Base-by-base conservation (phyloP, 2,888 invertebrate genomes). In the Listrodromus nycthemerus region DNA sequence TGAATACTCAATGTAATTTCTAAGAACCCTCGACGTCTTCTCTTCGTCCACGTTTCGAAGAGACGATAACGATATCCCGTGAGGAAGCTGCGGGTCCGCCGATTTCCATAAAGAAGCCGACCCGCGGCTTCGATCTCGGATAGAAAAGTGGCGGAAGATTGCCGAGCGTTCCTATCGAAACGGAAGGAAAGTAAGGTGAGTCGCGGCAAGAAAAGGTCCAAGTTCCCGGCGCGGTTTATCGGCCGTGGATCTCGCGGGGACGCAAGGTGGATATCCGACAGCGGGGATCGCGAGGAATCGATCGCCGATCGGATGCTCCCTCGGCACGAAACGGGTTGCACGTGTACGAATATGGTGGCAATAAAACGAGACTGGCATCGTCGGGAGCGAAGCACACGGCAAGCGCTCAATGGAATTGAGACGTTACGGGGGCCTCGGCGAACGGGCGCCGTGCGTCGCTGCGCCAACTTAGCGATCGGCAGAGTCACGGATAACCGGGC, bases 321-420 rank as follows among this genome's bases (percentile, higher is more conserved):
- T 58, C 58, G 66, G 74, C 71, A 80, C 70, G 81, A 77, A 83
- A 81, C 83, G 79, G 76, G 85, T 83, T 81, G 78, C 76, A 78
- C 63, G 76, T 41, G 41, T 83, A 85, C 83, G 81, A 77, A 85
- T 83, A 85, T 81, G 85, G 85, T 81, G 74, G 80, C 81, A 67
- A 85, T 84, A 84, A 85, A 85, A 84, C 77, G 76, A 75, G 80
- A 78, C 80, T 78, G 80, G 71, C 48, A 78, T 78, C 83, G 83
- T 58, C 65, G 61, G 63, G 48, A 70, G 61, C 50, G n/a, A 61
- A 45, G 73, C 37, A 52, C 52, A 76, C 70, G 82, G 67, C 73
- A 16, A 41, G 81, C 37, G 82, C 75, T 84, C 82, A 74, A 82
- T 80, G 76, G 83, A 82, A 85, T 85, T 85, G 83, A 85, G 83